Conservation (phyloP, 1,140 invertebrate species). For the Anthonomus grandis region DNA sequence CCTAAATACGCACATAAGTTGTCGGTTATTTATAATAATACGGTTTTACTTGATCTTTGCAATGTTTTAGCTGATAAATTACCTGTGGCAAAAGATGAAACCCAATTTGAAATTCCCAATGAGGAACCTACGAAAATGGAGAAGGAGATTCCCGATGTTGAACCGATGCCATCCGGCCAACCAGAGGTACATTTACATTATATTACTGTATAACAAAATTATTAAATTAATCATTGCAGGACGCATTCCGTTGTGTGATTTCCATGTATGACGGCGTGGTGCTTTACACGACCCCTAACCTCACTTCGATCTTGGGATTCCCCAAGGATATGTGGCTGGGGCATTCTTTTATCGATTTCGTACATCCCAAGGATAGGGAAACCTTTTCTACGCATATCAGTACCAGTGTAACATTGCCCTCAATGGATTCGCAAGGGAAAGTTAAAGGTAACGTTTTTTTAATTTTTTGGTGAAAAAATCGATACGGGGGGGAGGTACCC, state of each 20-base stretch:
- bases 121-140: background rate
- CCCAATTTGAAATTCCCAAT: too few relatives aligned
- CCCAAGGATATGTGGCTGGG: constrained; percentile 83
- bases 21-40: too few relatives aligned
- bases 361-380: constrained; percentile 70
- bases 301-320: constrained; percentile 71
- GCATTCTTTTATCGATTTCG: constrained; percentile 79
- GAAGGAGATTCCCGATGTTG: constrained; percentile 15
- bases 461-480: too few relatives aligned
- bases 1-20: too few relatives aligned
- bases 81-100: too few relatives aligned
- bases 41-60: too few relatives aligned
- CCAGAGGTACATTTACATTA: constrained; percentile 24
- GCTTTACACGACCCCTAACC: constrained; percentile 67
- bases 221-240: constrained; percentile 47
- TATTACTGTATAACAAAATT: background rate
- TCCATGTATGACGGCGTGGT: constrained; percentile 80
- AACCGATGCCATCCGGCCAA: constrained; percentile 15
- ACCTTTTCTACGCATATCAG: constrained; percentile 57
- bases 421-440: constrained; percentile 50
- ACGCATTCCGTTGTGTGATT: constrained; percentile 74
- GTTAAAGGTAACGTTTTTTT: constrained; percentile 33
- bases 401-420: constrained; percentile 52
- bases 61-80: too few relatives aligned
- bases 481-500: too few relatives aligned